These are phyloP conservation scores for Pterostichus madidus DNA, from an alignment of 2,888 invertebrate genomes.

Conservation along the genomic window DNA sequence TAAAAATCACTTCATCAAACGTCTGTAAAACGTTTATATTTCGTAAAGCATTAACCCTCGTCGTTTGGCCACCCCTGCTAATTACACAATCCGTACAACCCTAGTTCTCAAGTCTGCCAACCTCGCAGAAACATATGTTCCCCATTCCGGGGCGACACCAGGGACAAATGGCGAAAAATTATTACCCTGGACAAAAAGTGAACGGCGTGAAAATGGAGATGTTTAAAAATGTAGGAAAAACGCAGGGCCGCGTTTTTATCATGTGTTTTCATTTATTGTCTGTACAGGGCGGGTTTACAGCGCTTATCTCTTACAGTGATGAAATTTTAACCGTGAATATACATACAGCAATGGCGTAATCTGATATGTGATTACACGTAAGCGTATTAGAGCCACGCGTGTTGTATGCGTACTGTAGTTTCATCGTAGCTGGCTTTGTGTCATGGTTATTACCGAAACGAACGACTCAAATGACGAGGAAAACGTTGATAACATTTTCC, in stretches of 20 bases:
- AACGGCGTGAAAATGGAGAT: conserved; percentile 55
- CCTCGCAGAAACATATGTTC: conserved; percentile 41
- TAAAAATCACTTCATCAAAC: conserved; percentile 3
- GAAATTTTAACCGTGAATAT: conserved; percentile 54
- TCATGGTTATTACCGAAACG: conserved; percentile 42
- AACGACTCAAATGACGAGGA: conserved; percentile 66
- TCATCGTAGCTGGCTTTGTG: conserved; percentile 18
- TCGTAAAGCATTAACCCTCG: conserved; percentile 9
- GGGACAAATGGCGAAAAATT: conserved; percentile 46
- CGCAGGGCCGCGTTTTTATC: conserved; percentile 45
- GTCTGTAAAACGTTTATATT: conserved; percentile 20
- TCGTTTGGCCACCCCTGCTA: conserved; percentile 28
- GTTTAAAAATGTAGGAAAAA: conserved; percentile 53
- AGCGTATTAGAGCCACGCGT: conserved; percentile 41
- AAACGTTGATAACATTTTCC: conserved; percentile 58
- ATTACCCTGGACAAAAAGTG: conserved; percentile 49
- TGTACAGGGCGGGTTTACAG: too few relatives aligned
- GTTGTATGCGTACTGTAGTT: not conserved
- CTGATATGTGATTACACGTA: conserved; percentile 61
- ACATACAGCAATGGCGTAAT: conserved; percentile 25
- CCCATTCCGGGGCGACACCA: conserved; percentile 15
- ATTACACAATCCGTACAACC: conserved; percentile 45
- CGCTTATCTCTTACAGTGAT: conserved; percentile 56
- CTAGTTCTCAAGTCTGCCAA: conserved; percentile 34
- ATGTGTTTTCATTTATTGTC: conserved; percentile 59